Base-by-base conservation (phyloP, 2,888 invertebrate genomes). In the Esperia sulphurella region DNA sequence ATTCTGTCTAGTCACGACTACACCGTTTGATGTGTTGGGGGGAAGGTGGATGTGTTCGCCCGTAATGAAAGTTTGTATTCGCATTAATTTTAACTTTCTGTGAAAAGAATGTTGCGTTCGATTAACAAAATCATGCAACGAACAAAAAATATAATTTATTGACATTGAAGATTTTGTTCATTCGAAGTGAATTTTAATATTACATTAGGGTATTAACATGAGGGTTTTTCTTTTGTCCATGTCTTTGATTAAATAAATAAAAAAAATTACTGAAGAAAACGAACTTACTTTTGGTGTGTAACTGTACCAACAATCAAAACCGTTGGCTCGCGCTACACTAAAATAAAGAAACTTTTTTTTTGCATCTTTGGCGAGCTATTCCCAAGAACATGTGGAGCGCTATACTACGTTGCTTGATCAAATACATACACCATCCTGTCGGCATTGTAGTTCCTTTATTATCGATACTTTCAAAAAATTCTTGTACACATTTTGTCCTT, bases 311-410 rank as follows among this genome's bases (percentile, higher is more conserved):
- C 33, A 57, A 79, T 74, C 84, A 84, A 84, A 64, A 76, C 55
- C 52, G 42, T 53, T 68, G 42, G 47, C 37, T 50, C 65, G 51
- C 45, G 45, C 38, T 55, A 65, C 54, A 71, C 67, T 57, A 68
- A 62, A 55, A 71, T 68, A 76, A 61, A 76, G 68, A 79, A 75
- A 68, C 64, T 69, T 86, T 89, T 86, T 89, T 87, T 89, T 84
- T 84, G 88, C 88, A 87, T 81, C 75, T 73, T 77, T 81, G 75
- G 78, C 80, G 66, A 82, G 84, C 82, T 68, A 83, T 88, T 87
- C 86, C 82, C 83, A 79, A 79, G 85, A 89, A 83, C 87, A 88
- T 86, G 82, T 87, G 88, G 82, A 83, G 80, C 83, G 86, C 87
- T 86, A 21, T 21, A 21, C 21, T 21, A 84, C 83, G 85, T 83